A percentile compares a stretch with the other conserved stretches of the same genome.
These are phyloP conservation scores for Coelinius sp. DNA, from an alignment of 2,888 invertebrate genomes.

Conservation along the genomic window DNA sequence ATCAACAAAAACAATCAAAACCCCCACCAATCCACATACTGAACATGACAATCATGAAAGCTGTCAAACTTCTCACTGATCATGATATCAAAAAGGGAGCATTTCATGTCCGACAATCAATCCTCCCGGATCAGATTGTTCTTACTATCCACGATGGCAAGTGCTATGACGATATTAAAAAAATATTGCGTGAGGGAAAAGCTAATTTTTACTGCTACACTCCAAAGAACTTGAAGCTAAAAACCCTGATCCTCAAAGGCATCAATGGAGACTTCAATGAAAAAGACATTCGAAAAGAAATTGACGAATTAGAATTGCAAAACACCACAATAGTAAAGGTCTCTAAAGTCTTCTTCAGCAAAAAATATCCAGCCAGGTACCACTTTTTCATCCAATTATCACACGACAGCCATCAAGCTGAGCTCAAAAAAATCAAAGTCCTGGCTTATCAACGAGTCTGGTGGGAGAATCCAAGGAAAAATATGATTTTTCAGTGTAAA, in stretches of 20 bases:
- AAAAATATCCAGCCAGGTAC: neutral
- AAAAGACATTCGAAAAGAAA: too few relatives aligned
- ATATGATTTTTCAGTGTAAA: constrained; percentile 8
- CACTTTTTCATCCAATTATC: neutral
- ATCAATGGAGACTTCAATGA: too few relatives aligned
- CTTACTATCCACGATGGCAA: too few relatives aligned
- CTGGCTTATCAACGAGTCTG: neutral
- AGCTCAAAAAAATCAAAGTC: neutral
- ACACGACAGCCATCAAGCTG: neutral
- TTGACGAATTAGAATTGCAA: too few relatives aligned
- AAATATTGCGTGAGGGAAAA: neutral
- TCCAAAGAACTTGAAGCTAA: neutral
- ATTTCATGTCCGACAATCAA: too few relatives aligned
- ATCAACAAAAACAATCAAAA: too few relatives aligned
- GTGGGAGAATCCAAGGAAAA: constrained; percentile 8
- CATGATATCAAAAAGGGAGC: too few relatives aligned
- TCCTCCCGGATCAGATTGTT: too few relatives aligned
- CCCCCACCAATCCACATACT: too few relatives aligned
- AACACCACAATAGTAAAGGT: too few relatives aligned
- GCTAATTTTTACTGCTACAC: neutral
- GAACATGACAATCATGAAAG: too few relatives aligned
- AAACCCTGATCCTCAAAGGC: neutral
- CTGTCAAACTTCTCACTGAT: too few relatives aligned
- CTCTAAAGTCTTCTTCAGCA: neutral
- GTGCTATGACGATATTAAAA: neutral